phyloP scores from a whole-genome alignment of 2,888 invertebrate species.

The Nomada hirtipes region DNA sequence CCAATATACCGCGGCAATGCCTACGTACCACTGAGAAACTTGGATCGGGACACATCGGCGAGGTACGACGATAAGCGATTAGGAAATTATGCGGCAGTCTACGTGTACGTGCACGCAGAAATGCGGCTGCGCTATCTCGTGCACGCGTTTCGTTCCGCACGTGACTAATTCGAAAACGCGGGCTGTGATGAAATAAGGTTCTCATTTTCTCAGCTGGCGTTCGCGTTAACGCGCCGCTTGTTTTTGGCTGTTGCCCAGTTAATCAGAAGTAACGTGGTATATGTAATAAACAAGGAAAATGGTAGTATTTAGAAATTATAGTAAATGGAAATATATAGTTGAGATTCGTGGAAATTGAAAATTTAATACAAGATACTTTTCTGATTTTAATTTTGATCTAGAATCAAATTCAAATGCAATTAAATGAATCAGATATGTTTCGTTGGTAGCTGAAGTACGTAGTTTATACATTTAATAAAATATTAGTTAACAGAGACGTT shows the following conservation, averaged over 20 bases:
- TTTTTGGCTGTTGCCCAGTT: not conserved
- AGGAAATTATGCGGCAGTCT: conserved; percentile 37
- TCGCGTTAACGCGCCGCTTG: not conserved
- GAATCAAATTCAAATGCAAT: too few relatives aligned
- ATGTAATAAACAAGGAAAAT: too few relatives aligned
- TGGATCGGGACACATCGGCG: conserved; percentile 86
- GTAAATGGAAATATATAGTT: too few relatives aligned
- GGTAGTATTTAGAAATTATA: too few relatives aligned
- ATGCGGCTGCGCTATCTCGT: conserved; percentile 13
- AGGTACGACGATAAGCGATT: conserved; percentile 81
- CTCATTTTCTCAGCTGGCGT: not conserved
- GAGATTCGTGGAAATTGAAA: too few relatives aligned
- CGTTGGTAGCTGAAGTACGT: too few relatives aligned
- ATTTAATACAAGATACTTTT: too few relatives aligned
- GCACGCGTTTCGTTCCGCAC: conserved; percentile 9
- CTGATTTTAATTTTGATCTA: too few relatives aligned
- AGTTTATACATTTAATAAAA: too few relatives aligned
- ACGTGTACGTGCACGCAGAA: conserved; percentile 25
- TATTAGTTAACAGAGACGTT: too few relatives aligned
- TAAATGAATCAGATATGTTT: too few relatives aligned
- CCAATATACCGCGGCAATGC: conserved; percentile 86
- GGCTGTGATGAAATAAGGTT: conserved; percentile 12
- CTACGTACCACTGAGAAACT: conserved; percentile 86
- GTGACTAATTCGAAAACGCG: conserved; percentile 24
- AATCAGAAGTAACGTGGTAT: not conserved